Conservation (phyloP, 2,113 vertebrate species). For the Lucifuga dentata region DNA sequence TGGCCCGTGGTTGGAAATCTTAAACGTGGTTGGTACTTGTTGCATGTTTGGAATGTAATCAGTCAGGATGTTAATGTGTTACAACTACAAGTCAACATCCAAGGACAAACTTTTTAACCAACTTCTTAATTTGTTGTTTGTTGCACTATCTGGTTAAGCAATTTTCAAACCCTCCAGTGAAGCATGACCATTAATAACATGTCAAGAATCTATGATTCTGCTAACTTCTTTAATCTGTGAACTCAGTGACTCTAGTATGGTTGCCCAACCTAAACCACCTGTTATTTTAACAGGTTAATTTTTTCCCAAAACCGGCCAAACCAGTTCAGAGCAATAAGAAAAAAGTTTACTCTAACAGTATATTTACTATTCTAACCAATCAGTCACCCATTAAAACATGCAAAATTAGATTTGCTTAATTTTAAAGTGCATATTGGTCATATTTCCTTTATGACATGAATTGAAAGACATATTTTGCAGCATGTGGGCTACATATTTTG, state of each 20-base stretch:
- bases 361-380: background rate
- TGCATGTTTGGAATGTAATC: conserved; percentile 61
- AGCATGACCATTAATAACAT: too few relatives aligned
- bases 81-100: background rate
- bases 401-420: background rate
- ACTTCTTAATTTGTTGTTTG: background rate
- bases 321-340: conserved; percentile 2
- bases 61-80: conserved; percentile 42
- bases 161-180: background rate
- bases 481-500: background rate
- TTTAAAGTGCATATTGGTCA: too few relatives aligned
- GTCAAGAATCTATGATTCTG: background rate
- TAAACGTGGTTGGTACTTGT: conserved; percentile 26
- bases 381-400: background rate
- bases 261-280: background rate
- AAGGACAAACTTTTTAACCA: background rate
- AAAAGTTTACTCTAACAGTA: background rate
- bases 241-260: background rate
- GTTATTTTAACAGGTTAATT: background rate
- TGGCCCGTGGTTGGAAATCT: conserved; percentile 42
- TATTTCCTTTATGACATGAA: too few relatives aligned
- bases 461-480: too few relatives aligned
- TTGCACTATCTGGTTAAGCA: background rate
- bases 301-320: conserved; percentile 11
- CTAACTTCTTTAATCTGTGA: background rate